phyloP scores from a whole-genome alignment of 35 echinoderm and acorn worm genomes.

The Holothuria glaberrima region DNA sequence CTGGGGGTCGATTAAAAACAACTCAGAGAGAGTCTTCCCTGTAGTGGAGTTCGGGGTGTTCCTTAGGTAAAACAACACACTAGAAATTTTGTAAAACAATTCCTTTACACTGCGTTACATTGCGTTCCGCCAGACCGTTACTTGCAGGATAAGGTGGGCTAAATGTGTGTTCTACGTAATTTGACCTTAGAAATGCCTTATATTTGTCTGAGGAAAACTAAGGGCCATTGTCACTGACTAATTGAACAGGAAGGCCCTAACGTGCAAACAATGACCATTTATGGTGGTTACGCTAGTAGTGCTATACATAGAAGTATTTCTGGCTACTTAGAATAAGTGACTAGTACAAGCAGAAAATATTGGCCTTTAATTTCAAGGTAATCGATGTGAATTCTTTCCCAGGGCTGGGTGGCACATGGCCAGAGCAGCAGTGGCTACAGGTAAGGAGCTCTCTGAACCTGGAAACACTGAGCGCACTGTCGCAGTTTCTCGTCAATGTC shows the following conservation, averaged over 20 bases:
- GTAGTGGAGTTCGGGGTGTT: constrained; percentile 38
- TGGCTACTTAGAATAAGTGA: constrained; percentile 55
- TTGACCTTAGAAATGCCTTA: constrained; percentile 22
- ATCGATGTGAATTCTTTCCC: constrained; percentile 49
- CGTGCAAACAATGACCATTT: too few species aligned
- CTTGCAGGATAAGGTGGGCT: constrained; percentile 64
- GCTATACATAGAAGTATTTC: too few species aligned
- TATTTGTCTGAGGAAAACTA: constrained; percentile 59
- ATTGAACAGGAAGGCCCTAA: constrained; percentile 14
- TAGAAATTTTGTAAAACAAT: constrained; percentile 20
- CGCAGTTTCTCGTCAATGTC: background rate
- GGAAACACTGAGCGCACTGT: background rate
- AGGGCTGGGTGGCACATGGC: constrained; percentile 40
- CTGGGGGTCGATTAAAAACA: constrained; percentile 48
- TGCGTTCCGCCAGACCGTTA: constrained; percentile 71
- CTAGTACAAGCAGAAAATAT: constrained; percentile 29
- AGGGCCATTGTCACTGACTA: constrained; percentile 70
- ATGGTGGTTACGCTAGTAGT: too few species aligned
- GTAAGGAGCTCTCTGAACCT: background rate
- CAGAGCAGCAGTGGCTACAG: background rate
- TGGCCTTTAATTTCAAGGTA: constrained; percentile 31
- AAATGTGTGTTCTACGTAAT: constrained; percentile 41
- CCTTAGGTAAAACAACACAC: background rate
- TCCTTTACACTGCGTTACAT: background rate
- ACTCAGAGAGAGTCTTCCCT: constrained; percentile 14